Percentiles rank a stretch among this genome's conserved stretches.
These are phyloP conservation scores for Ophraella communa DNA, from an alignment of 2,888 invertebrate genomes.

Conservation along the genomic window DNA sequence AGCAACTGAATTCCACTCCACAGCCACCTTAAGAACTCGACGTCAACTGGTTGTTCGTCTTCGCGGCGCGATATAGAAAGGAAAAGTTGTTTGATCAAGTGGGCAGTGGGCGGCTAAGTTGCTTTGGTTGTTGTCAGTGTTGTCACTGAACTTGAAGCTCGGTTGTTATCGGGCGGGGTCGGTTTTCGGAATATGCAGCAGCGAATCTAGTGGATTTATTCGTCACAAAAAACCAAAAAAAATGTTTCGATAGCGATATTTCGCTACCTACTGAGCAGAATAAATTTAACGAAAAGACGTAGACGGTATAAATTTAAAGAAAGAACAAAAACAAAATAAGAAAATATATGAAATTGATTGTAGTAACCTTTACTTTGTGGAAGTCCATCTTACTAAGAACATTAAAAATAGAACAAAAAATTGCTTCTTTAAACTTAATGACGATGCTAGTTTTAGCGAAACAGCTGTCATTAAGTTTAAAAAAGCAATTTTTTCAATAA, in stretches of 20 bases:
- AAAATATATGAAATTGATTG: too few relatives aligned
- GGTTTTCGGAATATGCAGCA: not conserved
- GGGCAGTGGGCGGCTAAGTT: slow-evolving; percentile 22
- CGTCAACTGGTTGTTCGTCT: slow-evolving; percentile 24
- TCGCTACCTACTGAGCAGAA: too few relatives aligned
- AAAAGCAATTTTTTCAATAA: too few relatives aligned
- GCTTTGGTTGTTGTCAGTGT: slow-evolving; percentile 29
- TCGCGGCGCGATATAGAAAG: slow-evolving; percentile 18
- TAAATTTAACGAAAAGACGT: too few relatives aligned
- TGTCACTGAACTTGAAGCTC: slow-evolving; percentile 32
- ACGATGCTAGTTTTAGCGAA: too few relatives aligned
- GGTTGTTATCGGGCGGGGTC: slow-evolving; percentile 27
- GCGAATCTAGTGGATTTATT: not conserved
- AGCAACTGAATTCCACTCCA: slow-evolving; percentile 18
- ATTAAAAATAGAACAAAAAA: too few relatives aligned
- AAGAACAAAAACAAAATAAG: too few relatives aligned
- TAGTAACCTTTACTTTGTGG: too few relatives aligned
- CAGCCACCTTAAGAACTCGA: slow-evolving; percentile 28
- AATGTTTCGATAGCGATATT: not conserved
- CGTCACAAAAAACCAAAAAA: not conserved
- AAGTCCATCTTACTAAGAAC: too few relatives aligned
- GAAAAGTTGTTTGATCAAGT: slow-evolving; percentile 34
- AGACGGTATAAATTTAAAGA: too few relatives aligned
- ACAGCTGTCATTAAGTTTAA: too few relatives aligned
- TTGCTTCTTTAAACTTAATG: too few relatives aligned